phyloP scores from a whole-genome alignment of 2,888 invertebrate genomes.

The Pristionchus arcanus region DNA sequence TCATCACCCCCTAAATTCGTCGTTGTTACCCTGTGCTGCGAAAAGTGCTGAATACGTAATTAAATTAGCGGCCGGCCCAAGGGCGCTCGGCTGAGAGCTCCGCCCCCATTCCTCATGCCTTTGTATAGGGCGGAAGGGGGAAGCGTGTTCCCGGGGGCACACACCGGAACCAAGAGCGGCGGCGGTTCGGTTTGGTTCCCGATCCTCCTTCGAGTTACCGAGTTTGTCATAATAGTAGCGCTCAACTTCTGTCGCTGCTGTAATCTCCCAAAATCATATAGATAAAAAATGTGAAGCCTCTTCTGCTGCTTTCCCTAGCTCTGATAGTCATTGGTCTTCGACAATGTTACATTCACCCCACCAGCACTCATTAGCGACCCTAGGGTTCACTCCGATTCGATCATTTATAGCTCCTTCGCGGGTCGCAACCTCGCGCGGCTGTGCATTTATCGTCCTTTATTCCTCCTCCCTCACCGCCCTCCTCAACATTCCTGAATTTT shows the following conservation, averaged over 20 bases:
- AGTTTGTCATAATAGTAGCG: too few relatives aligned
- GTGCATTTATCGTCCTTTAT: slow-evolving; percentile 20
- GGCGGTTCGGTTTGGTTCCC: too few relatives aligned
- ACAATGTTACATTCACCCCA: too few relatives aligned
- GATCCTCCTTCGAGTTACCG: too few relatives aligned
- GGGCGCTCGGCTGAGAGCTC: background rate
- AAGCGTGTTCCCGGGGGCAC: background rate
- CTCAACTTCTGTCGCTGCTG: too few relatives aligned
- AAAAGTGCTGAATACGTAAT: slow-evolving; percentile 47
- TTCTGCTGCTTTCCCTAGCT: too few relatives aligned
- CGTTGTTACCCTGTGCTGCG: background rate
- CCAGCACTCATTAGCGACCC: too few relatives aligned
- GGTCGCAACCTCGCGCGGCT: background rate
- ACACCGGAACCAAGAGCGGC: too few relatives aligned
- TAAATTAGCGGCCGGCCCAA: slow-evolving; percentile 35
- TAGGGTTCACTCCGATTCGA: too few relatives aligned
- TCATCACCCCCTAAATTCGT: slow-evolving; percentile 25
- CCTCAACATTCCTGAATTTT: background rate
- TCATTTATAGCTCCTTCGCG: background rate
- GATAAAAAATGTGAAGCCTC: too few relatives aligned
- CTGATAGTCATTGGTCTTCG: too few relatives aligned
- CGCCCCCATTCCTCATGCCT: background rate
- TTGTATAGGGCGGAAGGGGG: background rate
- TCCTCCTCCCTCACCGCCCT: background rate
- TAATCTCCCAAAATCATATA: too few relatives aligned